These are phyloP conservation scores for Sipha flava DNA, from an alignment of 1,140 invertebrate species.

Conservation along the genomic window DNA sequence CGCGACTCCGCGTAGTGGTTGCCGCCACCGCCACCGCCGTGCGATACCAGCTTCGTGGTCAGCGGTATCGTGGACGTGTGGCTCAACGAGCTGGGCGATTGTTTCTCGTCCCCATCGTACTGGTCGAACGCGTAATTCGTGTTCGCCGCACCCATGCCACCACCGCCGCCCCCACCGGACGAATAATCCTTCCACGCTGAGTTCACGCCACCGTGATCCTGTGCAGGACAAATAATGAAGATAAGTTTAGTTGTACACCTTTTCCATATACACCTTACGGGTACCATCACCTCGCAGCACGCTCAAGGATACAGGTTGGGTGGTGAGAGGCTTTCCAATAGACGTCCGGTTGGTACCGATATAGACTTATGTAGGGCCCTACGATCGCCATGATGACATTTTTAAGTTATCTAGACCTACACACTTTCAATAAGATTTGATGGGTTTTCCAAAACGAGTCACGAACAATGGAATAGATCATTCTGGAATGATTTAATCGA, in stretches of 20 bases:
- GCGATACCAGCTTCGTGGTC: constrained; percentile 36
- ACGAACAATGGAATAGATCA: no score
- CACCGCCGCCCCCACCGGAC: constrained; percentile 39
- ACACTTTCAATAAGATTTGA: no score
- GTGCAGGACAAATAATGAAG: constrained; percentile 41
- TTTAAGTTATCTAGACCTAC: no score
- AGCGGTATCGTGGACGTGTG: constrained; percentile 36
- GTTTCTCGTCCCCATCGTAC: constrained; percentile 65
- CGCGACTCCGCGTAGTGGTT: constrained; percentile 53
- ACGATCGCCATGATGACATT: no score
- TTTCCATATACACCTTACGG: no score
- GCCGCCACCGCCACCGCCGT: constrained; percentile 40
- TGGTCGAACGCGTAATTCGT: constrained; percentile 82
- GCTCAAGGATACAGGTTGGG: no score
- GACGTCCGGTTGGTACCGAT: no score
- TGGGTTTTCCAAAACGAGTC: no score
- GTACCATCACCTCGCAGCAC: no score
- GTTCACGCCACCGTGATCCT: constrained; percentile 72
- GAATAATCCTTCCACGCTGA: constrained; percentile 82
- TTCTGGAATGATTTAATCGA: no score
- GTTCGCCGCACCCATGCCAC: constrained; percentile 47
- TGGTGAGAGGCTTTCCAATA: no score
- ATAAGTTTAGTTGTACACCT: neutral
- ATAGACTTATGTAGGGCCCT: no score
- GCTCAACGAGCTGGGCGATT: constrained; percentile 45